Evolutionary conservation across 2,888 invertebrate genomes (phyloP), one percentile per base, ranked within the genome.

Genomic region (Tubiluchus corallicola): DNA sequence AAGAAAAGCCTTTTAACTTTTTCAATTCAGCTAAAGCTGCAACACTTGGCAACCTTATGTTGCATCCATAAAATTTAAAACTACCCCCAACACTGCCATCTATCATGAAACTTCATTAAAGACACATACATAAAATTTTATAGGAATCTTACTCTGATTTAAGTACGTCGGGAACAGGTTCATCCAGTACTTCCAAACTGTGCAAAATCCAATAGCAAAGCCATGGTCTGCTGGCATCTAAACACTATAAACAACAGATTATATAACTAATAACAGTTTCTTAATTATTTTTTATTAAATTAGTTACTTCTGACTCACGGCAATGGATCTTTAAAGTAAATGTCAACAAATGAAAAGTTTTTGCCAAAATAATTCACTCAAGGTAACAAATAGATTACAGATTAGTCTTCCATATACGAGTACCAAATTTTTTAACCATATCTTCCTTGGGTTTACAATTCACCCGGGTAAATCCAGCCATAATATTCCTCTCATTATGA

Each of bases 221-320:
- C 98, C 98, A 98, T 4, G 96, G 79, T 55, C 92, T 75, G 63
- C 92, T 94, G 5, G 87, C 82, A 71, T 98, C 96, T 51, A 98
- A 68, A 58, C 76, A 76, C 74, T 76, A 50, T 38, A 58, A 59
- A 15, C 13, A 45, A 13, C 18, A n/a, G 13, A 44, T 45, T 44
- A n/a, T n/a, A 17, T 9, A 17, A 4, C 15, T n/a, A 16, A 15
- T 29, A n/a, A 9, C 29, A 13, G 9, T 29, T 9, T 29, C n/a
- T 29, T 29, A 29, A 13, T 13, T 29, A 29, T 13, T 29, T 29
- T 29, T n/a, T 13, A 29, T 29, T 9, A n/a, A 13, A 13, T 29
- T 29, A 29, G n/a, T 13, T 13, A 29, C n/a, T 29, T 29, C n/a
- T 13, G n/a, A 13, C n/a, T 41, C 13, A 15, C 4, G 5, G 4